These are phyloP conservation scores for Macrophya alboannulata DNA, from an alignment of 2,888 invertebrate species.

Conservation along the genomic window DNA sequence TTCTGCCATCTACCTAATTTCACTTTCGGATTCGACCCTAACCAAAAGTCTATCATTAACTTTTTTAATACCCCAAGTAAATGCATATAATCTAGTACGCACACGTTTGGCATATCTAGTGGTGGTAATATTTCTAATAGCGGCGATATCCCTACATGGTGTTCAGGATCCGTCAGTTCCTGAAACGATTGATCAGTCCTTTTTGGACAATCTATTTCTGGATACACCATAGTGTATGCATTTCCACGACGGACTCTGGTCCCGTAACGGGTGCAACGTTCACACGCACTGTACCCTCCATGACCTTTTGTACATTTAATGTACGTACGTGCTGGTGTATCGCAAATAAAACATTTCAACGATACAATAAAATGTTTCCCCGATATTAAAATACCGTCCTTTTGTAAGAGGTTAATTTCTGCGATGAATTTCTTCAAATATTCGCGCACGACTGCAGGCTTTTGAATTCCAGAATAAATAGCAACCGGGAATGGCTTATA, in stretches of 20 bases:
- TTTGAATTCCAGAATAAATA: slow-evolving; percentile 60
- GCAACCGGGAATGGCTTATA: slow-evolving; percentile 62
- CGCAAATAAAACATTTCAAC: slow-evolving; percentile 62
- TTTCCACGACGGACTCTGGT: slow-evolving; percentile 31
- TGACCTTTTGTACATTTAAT: slow-evolving; percentile 63
- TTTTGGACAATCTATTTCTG: slow-evolving; percentile 28
- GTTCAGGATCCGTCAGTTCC: slow-evolving; percentile 42
- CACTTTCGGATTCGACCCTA: slow-evolving; percentile 10
- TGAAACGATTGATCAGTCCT: slow-evolving; percentile 56
- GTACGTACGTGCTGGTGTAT: slow-evolving; percentile 62
- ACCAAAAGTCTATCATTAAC: slow-evolving; percentile 17
- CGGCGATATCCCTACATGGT: slow-evolving; percentile 59
- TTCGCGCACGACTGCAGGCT: slow-evolving; percentile 58
- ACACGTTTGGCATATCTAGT: slow-evolving; percentile 60
- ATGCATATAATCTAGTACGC: slow-evolving; percentile 62
- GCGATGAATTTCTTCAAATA: slow-evolving; percentile 61
- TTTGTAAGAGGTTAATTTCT: slow-evolving; percentile 61
- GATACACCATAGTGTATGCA: slow-evolving; percentile 50
- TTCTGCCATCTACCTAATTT: slow-evolving; percentile 28
- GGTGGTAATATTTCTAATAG: slow-evolving; percentile 54
- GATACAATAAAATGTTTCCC: slow-evolving; percentile 56
- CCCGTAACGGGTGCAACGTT: slow-evolving; percentile 61
- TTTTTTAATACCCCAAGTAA: slow-evolving; percentile 55
- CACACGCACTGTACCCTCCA: slow-evolving; percentile 62
- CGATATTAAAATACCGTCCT: slow-evolving; percentile 58